Evolutionary conservation across 2,888 invertebrate genomes (phyloP), one percentile per base, ranked within the genome.

Genomic region (Escarpia spicata): DNA sequence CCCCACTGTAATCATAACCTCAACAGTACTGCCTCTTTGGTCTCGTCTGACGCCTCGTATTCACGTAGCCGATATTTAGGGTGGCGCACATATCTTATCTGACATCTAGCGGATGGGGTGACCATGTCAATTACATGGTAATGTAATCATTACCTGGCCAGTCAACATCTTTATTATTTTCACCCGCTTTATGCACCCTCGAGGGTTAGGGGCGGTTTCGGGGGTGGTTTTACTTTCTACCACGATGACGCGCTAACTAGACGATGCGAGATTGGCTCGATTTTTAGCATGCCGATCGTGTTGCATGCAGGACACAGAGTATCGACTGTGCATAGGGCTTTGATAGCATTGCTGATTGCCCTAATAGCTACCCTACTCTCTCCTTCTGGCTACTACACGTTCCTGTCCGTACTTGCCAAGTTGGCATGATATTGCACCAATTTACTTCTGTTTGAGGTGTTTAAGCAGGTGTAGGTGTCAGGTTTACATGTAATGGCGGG

Each of bases 121-220:
- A 75, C 75, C 75, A 75, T 2, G 75, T 75, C 75, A 75, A 75
- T 75, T 75, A 75, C 75, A 75, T 26, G 75, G 75, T 75, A 75
- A 75, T 75, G 75, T 75, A 75, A 75, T 75, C 75, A 75, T 75
- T 75, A 75, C 75, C 75, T 75, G 75, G 75, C 75, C 75, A 75
- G 75, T 75, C 75, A 75, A 75, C 75, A 75, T 75, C 75, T 75
- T 75, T 75, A 75, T 75, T 75, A 75, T 75, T 75, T 75, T 75
- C 75, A 75, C 75, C 75, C 19, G 19, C 75, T 75, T 75, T 75
- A 26, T 75, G 26, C 75, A 26, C 26, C 19, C 26, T 75, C 75
- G 4, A 75, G 75, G 75, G 75, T 75, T 75, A 75, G 75, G 75
- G 75, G 75, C 75, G 75, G 75, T 75, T 75, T 75, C 26, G 6